These are phyloP conservation scores for Calycopis cecrops DNA, from an alignment of 1,140 invertebrate species.

Conservation along the genomic window DNA sequence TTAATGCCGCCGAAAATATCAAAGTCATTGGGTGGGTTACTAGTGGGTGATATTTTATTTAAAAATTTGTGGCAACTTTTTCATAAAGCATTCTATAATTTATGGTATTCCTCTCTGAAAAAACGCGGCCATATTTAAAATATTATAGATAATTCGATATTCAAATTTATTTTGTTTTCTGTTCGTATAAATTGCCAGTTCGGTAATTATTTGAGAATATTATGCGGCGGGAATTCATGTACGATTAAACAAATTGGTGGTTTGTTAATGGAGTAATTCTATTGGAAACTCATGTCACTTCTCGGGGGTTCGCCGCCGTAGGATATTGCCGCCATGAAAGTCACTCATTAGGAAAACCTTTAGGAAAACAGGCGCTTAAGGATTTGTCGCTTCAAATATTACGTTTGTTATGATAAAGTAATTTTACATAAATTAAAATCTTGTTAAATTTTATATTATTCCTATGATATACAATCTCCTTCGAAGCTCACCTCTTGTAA, in stretches of 20 bases:
- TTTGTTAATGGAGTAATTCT: constrained; percentile 42
- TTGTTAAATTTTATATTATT: too few species aligned
- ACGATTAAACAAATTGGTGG: constrained; percentile 18
- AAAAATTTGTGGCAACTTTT: constrained; percentile 49
- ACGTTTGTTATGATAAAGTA: constrained; percentile 30
- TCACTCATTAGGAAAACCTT: constrained; percentile 52
- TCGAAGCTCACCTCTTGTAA: too few species aligned
- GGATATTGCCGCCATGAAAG: constrained; percentile 31
- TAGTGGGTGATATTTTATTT: constrained; percentile 52
- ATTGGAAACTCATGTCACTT: constrained; percentile 52
- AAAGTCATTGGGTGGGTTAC: constrained; percentile 58
- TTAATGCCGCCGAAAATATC: constrained; percentile 69
- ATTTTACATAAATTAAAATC: too few species aligned
- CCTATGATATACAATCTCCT: too few species aligned
- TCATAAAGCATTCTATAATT: constrained; percentile 39
- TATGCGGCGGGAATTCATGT: neutral
- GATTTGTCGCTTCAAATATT: constrained; percentile 41
- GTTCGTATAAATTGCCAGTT: too few species aligned
- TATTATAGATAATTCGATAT: constrained; percentile 7
- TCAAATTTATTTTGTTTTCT: neutral
- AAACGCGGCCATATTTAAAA: constrained; percentile 14
- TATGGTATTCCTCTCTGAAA: constrained; percentile 11
- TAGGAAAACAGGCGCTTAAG: constrained; percentile 47
- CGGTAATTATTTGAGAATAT: neutral
- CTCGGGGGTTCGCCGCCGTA: constrained; percentile 31